A percentile compares a stretch with the other conserved stretches of the same genome.
Evolutionary conservation across 2,888 invertebrate species (phyloP).

Genomic region (Tyria jacobaeae): DNA sequence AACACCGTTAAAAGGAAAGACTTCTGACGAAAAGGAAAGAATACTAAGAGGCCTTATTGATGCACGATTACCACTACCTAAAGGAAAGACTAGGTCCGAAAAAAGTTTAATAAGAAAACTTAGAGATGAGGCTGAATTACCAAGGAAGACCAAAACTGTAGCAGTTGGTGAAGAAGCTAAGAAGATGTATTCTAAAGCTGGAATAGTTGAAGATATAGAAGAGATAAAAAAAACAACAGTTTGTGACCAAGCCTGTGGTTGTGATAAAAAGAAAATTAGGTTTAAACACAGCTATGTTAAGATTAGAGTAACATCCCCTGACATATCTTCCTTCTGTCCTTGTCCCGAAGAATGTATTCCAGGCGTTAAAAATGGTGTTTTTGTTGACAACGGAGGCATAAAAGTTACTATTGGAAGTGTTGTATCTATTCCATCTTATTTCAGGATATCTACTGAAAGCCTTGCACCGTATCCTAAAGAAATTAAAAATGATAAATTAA

Average conservation of each 20-base stretch:
- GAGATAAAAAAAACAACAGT: conserved; percentile 67
- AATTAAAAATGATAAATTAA: background rate
- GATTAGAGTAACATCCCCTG: conserved; percentile 74
- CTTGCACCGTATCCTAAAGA: background rate
- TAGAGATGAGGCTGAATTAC: background rate
- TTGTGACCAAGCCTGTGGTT: conserved; percentile 71
- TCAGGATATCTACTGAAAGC: conserved; percentile 7
- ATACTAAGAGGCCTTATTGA: conserved; percentile 10
- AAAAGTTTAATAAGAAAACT: background rate
- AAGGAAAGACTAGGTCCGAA: conserved; percentile 1
- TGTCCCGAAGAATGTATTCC: conserved; percentile 72
- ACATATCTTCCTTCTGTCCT: conserved; percentile 68
- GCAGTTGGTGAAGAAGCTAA: conserved; percentile 1
- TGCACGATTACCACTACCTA: conserved; percentile 22
- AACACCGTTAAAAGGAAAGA: conserved; percentile 1
- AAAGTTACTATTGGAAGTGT: conserved; percentile 71
- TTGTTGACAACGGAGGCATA: conserved; percentile 71
- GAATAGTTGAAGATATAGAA: conserved; percentile 60
- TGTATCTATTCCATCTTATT: conserved; percentile 56
- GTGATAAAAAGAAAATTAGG: conserved; percentile 73
- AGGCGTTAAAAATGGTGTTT: conserved; percentile 65
- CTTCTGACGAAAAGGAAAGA: conserved; percentile 20
- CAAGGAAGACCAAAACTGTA: background rate
- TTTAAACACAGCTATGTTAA: conserved; percentile 76
- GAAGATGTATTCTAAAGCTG: conserved; percentile 27